Evolutionary conservation across 2,113 vertebrate species (phyloP).

Genomic region (Acanthochromis polyacanthus): DNA sequence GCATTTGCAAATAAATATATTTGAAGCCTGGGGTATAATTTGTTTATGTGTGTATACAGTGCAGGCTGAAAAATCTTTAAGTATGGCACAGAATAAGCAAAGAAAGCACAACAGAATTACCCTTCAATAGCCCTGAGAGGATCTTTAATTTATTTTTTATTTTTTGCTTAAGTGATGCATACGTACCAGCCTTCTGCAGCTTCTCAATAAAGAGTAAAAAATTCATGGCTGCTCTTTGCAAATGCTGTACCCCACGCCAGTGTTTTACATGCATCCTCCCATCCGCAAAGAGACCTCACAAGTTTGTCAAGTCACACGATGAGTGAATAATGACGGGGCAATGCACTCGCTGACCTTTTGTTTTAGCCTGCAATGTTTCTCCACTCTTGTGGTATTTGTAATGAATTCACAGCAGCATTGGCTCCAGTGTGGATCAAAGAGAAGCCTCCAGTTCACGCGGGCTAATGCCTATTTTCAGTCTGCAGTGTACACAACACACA

Average conservation of each 20-base stretch:
- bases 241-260: not conserved
- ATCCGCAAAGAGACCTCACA: not conserved
- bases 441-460: conserved; percentile 17
- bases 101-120: not conserved
- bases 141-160: too few species aligned
- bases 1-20: not conserved
- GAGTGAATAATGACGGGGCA: conserved; percentile 1
- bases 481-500: not conserved
- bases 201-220: not conserved
- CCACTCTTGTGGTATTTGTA: conserved; percentile 41
- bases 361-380: conserved; percentile 45
- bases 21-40: not conserved
- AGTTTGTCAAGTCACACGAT: not conserved
- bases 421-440: conserved; percentile 52
- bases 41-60: not conserved
- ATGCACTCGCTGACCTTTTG: conserved; percentile 42
- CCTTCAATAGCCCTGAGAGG: not conserved
- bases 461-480: conserved; percentile 29
- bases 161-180: not conserved
- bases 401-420: conserved; percentile 58
- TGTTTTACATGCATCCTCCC: conserved; percentile 2
- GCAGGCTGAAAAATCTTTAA: not conserved
- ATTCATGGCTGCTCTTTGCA: not conserved
- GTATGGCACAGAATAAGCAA: not conserved
- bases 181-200: not conserved